phyloP scores from a whole-genome alignment of 1,140 invertebrate genomes.

The Ips typographus region DNA sequence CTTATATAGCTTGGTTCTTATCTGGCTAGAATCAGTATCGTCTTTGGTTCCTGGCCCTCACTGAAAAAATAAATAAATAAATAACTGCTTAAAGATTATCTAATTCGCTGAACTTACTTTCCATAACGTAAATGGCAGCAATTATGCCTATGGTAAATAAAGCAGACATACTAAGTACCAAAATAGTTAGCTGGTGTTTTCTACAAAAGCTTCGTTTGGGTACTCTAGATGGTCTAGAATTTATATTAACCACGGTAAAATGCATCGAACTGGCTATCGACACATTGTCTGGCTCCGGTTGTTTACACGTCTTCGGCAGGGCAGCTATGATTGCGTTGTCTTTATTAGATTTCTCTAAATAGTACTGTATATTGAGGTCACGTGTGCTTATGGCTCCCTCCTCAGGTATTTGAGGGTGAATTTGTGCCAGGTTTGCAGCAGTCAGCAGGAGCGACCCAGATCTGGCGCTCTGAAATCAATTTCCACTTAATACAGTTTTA shows the following conservation, averaged over 20 bases:
- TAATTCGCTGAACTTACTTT: constrained; percentile 54
- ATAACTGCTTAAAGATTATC: neutral
- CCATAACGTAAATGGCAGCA: constrained; percentile 68
- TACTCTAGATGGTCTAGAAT: constrained; percentile 64
- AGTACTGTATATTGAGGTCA: constrained; percentile 51
- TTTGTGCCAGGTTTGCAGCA: constrained; percentile 72
- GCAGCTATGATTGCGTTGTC: constrained; percentile 32
- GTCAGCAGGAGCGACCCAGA: constrained; percentile 75
- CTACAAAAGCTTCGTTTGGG: constrained; percentile 68
- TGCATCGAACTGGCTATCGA: constrained; percentile 83
- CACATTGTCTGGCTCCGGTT: constrained; percentile 60
- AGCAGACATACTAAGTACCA: constrained; percentile 76
- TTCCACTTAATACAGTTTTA: constrained; percentile 38
- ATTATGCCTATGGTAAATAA: constrained; percentile 75
- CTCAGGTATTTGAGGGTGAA: constrained; percentile 57
- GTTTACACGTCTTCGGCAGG: constrained; percentile 50
- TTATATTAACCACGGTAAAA: constrained; percentile 80
- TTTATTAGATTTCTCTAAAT: constrained; percentile 42
- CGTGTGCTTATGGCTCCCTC: constrained; percentile 40
- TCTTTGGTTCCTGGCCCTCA: constrained; percentile 57
- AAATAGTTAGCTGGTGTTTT: constrained; percentile 74
- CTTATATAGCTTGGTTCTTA: neutral
- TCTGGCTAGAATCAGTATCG: constrained; percentile 38
- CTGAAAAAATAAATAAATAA: constrained; percentile 54
- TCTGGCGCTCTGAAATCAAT: constrained; percentile 64